A percentile compares a stretch with the other conserved stretches of the same genome.
Evolutionary conservation across 2,113 vertebrate species (phyloP).

Genomic region (Phocoena sinus): DNA sequence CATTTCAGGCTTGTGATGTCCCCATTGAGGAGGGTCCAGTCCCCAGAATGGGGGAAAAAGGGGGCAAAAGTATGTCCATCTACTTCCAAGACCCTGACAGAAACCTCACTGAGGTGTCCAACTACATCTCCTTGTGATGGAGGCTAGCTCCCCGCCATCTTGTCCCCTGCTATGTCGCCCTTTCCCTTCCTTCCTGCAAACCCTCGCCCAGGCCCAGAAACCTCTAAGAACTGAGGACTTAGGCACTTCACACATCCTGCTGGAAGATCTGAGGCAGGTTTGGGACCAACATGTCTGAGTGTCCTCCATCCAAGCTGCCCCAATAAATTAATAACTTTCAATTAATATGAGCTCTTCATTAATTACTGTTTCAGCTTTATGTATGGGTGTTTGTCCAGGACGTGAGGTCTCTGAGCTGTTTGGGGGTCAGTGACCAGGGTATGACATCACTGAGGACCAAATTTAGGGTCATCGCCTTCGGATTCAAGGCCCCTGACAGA

Average conservation of each 20-base stretch:
- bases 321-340: conserved; percentile 20
- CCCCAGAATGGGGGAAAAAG: conserved; percentile 87
- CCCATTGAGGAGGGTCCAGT: conserved; percentile 89
- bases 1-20: conserved; percentile 86
- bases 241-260: neutral
- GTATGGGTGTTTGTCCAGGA: neutral
- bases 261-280: neutral
- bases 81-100: conserved; percentile 91
- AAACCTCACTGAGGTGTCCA: conserved; percentile 92
- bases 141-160: neutral
- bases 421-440: neutral
- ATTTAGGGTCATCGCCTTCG: neutral
- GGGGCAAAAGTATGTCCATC: conserved; percentile 85
- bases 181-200: neutral
- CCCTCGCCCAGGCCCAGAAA: neutral
- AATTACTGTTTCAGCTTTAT: neutral
- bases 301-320: neutral
- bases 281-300: neutral
- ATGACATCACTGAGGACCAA: neutral
- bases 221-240: neutral
- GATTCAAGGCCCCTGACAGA: neutral
- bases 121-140: conserved; percentile 74
- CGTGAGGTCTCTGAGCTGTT: neutral
- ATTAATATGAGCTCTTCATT: neutral
- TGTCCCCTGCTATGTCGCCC: neutral